Evolutionary conservation across 2,888 invertebrate species (phyloP), one percentile per base, ranked within the genome.

Genomic region (Platycnemis pennipes): DNA sequence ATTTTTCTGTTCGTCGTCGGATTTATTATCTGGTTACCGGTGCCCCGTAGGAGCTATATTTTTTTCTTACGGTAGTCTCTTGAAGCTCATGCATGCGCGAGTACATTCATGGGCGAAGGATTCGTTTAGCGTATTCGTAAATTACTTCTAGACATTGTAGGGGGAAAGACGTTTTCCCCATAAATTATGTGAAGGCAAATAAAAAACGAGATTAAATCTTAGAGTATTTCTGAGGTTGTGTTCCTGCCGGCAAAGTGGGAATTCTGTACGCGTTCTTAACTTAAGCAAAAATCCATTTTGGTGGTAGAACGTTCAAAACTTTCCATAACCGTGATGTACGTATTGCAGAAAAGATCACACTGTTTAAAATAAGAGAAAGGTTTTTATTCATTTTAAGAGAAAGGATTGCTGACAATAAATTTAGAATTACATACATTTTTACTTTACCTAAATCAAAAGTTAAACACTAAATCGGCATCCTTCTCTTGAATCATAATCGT

Each of bases 1-100:
- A 91, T 91, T 91, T 69, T 91, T 91, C 63, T 42, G 44, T 45
- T 63, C 91, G 45, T 91, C 63, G 91, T n/a, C 63, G 69, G 91
- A 91, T 91, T 91, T 91, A 91, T 91, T 91, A 44, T 91, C 91
- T 44, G 91, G 19, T 69, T 56, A 69, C 69, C 77, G 44, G 31
- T 91, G 63, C 91, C 44, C 63, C 13, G 91, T 11, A 13, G 44
- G n/a, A 26, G n/a, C 11, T 46, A 26, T 56, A 63, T 44, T 91
- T 91, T 91, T 63, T 91, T n/a, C 88, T 77, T 26, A 13, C 37
- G 31, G 37, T 77, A 77, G 31, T 77, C 77, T 77, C 77, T 77
- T 77, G 31, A 77, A 77, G 77, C 77, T 77, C 77, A 37, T 77
- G 77, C 37, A 77, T 63, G 63, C 77, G 77, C 77, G 77, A 37